Conservation (phyloP, 2,888 invertebrate genomes). For the Aphidoletes aphidimyza region DNA sequence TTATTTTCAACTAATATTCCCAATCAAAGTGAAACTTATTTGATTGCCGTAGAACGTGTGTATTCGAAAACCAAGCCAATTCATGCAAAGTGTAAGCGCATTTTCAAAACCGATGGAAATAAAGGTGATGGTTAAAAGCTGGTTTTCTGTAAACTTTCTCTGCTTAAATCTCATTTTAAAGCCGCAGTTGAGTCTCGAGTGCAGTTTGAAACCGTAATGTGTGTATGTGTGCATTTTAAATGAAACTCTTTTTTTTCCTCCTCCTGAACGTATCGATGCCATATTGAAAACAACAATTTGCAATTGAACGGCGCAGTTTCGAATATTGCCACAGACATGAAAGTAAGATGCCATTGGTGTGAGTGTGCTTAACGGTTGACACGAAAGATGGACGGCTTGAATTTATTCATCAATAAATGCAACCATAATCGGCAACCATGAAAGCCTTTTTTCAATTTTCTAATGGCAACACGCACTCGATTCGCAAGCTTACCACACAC, state of each 20-base stretch:
- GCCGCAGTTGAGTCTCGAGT: not conserved
- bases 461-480: not conserved
- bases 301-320: not conserved
- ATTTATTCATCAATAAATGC: slow-evolving; percentile 46
- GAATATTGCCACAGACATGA: not conserved
- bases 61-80: not conserved
- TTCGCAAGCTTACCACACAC: not conserved
- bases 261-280: not conserved
- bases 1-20: slow-evolving; percentile 48
- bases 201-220: not conserved
- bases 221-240: not conserved
- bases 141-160: not conserved
- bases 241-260: not conserved
- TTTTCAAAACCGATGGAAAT: not conserved
- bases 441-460: slow-evolving; percentile 21
- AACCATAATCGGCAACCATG: not conserved
- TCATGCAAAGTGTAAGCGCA: not conserved
- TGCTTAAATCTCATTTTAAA: slow-evolving; percentile 24
- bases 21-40: slow-evolving; percentile 46
- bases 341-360: not conserved
- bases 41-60: not conserved
- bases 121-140: slow-evolving; percentile 8
- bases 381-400: slow-evolving; percentile 16
- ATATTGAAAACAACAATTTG: not conserved
- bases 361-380: not conserved